phyloP scores from a whole-genome alignment of 1,140 invertebrate species.

The Dinothrombium tinctorium region DNA sequence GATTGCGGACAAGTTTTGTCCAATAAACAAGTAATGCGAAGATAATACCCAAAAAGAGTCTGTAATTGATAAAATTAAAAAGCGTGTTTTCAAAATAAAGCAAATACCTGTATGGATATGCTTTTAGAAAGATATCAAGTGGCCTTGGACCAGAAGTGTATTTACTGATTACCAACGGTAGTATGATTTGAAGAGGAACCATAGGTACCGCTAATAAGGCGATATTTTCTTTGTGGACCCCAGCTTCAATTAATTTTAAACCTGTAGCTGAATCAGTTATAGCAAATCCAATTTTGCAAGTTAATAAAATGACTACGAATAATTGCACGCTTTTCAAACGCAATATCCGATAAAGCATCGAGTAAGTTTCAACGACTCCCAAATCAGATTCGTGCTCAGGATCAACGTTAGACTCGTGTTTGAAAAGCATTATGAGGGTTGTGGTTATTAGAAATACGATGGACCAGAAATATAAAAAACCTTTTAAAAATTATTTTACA shows the following conservation, averaged over 20 bases:
- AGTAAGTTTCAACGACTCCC: slow-evolving; percentile 55
- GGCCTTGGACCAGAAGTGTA: slow-evolving; percentile 69
- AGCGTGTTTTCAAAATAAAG: no score
- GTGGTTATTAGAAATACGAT: slow-evolving; percentile 72
- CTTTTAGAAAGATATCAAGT: slow-evolving; percentile 63
- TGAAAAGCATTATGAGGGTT: slow-evolving; percentile 64
- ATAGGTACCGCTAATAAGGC: slow-evolving; percentile 73
- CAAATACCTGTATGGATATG: slow-evolving; percentile 64
- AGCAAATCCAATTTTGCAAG: slow-evolving; percentile 81
- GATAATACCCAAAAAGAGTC: slow-evolving; percentile 55
- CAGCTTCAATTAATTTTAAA: slow-evolving; percentile 79
- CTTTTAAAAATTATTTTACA: slow-evolving; percentile 22
- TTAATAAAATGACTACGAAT: slow-evolving; percentile 56
- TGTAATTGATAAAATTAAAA: slow-evolving; percentile 18
- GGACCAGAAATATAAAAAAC: slow-evolving; percentile 88
- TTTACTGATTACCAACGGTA: slow-evolving; percentile 65
- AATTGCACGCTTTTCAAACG: slow-evolving; percentile 46
- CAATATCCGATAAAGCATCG: slow-evolving; percentile 54
- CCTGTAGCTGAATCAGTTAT: slow-evolving; percentile 84
- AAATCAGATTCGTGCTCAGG: slow-evolving; percentile 18
- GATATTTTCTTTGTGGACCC: slow-evolving; percentile 81
- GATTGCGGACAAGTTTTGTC: slow-evolving; percentile 41
- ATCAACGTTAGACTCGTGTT: slow-evolving; percentile 42
- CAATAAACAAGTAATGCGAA: slow-evolving; percentile 59
- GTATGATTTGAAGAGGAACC: slow-evolving; percentile 75